phyloP scores from a whole-genome alignment of 2,888 invertebrate genomes.

The Lobophora halterata region DNA sequence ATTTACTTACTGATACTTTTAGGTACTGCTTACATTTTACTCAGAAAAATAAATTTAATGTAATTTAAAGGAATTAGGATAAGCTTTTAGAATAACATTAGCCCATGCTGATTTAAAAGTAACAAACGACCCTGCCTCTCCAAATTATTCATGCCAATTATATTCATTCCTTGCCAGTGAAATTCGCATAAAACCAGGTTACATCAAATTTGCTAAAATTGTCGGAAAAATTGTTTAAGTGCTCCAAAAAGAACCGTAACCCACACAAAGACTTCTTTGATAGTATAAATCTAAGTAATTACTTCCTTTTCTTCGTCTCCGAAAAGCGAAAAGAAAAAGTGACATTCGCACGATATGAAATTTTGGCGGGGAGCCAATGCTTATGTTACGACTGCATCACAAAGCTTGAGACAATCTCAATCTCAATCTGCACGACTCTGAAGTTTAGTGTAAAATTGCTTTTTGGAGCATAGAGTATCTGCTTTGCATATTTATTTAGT shows the following conservation, averaged over 20 bases:
- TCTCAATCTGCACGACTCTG: conserved; percentile 18
- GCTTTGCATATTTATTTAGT: too few relatives aligned
- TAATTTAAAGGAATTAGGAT: too few relatives aligned
- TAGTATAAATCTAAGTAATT: conserved; percentile 74
- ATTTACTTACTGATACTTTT: too few relatives aligned
- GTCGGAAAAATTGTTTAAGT: conserved; percentile 26
- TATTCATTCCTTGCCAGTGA: conserved; percentile 3
- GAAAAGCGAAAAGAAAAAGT: conserved; percentile 61
- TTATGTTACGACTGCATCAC: conserved; percentile 46
- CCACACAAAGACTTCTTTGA: conserved; percentile 42
- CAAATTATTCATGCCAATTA: conserved; percentile 13
- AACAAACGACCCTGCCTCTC: conserved; percentile 1
- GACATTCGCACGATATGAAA: conserved; percentile 54
- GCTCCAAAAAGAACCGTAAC: conserved; percentile 30
- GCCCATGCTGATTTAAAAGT: conserved; percentile 6
- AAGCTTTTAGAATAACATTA: too few relatives aligned
- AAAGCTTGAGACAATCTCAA: conserved; percentile 27
- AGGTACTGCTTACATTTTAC: too few relatives aligned
- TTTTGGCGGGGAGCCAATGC: conserved; percentile 58
- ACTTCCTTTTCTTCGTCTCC: conserved; percentile 61
- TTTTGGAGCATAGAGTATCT: too few relatives aligned
- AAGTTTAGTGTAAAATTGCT: too few relatives aligned
- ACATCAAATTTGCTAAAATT: conserved; percentile 25
- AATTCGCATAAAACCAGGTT: conserved; percentile 14
- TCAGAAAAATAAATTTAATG: too few relatives aligned